phyloP scores from a whole-genome alignment of 2,113 vertebrate species.

The Tichodroma muraria region DNA sequence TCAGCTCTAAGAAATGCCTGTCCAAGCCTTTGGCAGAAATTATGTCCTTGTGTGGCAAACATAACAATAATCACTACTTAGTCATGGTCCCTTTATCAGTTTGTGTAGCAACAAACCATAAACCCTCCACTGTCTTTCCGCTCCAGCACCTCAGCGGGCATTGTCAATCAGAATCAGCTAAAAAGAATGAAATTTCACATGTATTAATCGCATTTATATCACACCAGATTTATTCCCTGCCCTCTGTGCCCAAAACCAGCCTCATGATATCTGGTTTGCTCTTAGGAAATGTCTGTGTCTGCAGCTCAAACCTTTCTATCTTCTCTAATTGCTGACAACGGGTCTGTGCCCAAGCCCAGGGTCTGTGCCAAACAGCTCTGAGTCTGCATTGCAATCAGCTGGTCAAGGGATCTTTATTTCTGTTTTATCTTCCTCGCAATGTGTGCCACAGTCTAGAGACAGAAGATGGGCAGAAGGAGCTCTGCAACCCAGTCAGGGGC shows the following conservation, averaged over 20 bases:
- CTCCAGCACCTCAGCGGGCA: background rate
- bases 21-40: background rate
- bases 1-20: background rate
- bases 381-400: background rate
- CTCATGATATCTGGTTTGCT: rapidly evolving
- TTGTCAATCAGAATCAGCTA: background rate
- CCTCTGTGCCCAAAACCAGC: background rate
- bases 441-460: background rate
- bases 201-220: background rate
- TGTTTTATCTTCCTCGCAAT: background rate
- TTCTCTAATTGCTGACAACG: background rate
- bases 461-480: background rate
- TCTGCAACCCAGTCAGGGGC: background rate
- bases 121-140: background rate
- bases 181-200: background rate
- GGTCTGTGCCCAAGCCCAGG: background rate
- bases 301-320: background rate
- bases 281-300: background rate
- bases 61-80: background rate
- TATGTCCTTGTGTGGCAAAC: rapidly evolving
- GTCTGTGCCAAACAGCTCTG: background rate
- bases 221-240: background rate
- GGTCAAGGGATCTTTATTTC: background rate
- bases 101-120: background rate
- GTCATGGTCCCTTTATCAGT: background rate